These are phyloP conservation scores for Anguilla anguilla DNA, from an alignment of 2,797 vertebrate species.

Conservation along the genomic window DNA sequence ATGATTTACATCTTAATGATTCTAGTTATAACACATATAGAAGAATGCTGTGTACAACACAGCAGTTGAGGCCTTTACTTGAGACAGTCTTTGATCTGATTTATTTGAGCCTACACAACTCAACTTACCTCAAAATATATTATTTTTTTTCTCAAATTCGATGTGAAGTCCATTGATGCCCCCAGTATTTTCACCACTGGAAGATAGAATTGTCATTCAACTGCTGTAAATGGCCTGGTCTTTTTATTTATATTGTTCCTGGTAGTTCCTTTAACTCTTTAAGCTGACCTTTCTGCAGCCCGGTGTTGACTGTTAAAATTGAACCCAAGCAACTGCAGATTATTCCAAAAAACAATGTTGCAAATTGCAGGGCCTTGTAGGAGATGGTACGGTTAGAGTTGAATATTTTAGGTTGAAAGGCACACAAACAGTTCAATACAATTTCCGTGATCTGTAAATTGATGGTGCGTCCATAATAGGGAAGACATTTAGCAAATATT, in stretches of 20 bases:
- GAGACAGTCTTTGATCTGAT: too few relatives aligned
- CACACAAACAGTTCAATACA: not conserved
- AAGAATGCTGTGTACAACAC: not conserved
- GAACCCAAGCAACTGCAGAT: not conserved
- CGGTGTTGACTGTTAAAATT: not conserved
- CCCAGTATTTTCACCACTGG: not conserved
- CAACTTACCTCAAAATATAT: not conserved
- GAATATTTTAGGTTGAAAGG: not conserved
- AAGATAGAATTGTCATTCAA: conserved; percentile 9
- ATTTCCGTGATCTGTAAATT: not conserved
- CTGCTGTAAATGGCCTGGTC: not conserved
- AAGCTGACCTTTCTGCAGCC: not conserved
- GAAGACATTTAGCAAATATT: not conserved
- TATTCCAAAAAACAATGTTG: not conserved
- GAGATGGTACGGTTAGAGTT: not conserved
- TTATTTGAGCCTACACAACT: not conserved
- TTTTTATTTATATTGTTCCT: not conserved
- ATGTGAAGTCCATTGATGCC: conserved; percentile 11
- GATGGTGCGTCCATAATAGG: not conserved
- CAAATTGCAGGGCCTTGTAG: not conserved
- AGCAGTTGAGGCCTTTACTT: not conserved
- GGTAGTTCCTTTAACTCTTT: not conserved
- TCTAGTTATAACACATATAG: not conserved
- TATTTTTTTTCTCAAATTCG: conserved; percentile 8
- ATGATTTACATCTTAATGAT: not conserved